Evolutionary conservation across 2,888 invertebrate genomes (phyloP).

Genomic region (Rhopalosiphum nymphaeae): DNA sequence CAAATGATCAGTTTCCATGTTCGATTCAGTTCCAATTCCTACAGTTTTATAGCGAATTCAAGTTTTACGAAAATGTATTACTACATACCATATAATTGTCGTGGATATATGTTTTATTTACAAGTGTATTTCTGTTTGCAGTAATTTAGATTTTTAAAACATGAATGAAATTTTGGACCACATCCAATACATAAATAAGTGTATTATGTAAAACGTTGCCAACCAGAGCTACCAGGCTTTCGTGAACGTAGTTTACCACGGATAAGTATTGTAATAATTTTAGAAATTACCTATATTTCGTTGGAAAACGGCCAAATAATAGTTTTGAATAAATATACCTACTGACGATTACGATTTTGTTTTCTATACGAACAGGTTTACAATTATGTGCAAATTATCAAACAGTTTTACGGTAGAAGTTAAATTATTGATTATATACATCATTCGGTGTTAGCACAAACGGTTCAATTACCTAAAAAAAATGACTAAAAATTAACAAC

Average conservation of each 20-base stretch:
- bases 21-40: neutral
- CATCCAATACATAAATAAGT: constrained; percentile 14
- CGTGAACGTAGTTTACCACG: neutral
- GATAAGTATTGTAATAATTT: constrained; percentile 35
- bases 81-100: neutral
- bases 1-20: neutral
- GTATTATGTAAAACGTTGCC: constrained; percentile 27
- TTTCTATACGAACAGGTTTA: neutral
- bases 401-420: neutral
- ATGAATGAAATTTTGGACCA: neutral
- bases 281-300: constrained; percentile 33
- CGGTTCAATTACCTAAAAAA: neutral
- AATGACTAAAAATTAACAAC: neutral
- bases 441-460: neutral
- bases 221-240: constrained; percentile 8
- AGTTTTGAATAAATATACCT: constrained; percentile 27
- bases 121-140: constrained; percentile 12
- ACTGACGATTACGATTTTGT: neutral
- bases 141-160: constrained; percentile 10
- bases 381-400: neutral
- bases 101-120: neutral
- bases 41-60: neutral
- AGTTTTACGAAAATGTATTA: neutral
- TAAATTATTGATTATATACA: neutral
- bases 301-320: constrained; percentile 38